Conservation (phyloP, 2,888 invertebrate species). For the Melieria omissa region DNA sequence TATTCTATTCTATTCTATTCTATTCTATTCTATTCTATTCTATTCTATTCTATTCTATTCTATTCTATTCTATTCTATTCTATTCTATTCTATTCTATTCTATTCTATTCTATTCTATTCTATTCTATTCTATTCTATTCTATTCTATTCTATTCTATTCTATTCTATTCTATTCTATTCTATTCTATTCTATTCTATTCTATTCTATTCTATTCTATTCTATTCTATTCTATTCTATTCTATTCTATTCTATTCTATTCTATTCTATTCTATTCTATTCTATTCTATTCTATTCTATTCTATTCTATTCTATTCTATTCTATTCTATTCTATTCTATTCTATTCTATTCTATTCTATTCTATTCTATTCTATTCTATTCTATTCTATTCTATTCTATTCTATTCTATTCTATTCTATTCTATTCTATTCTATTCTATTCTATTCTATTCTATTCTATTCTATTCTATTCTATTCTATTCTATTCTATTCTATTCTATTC, state of each 20-base stretch:
- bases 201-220: conserved; percentile 8
- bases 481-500: too few species aligned
- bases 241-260: neutral
- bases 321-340: too few species aligned
- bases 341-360: too few species aligned
- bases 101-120: neutral
- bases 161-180: too few species aligned
- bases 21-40: conserved; percentile 1
- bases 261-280: neutral
- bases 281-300: neutral
- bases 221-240: neutral
- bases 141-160: conserved; percentile 14
- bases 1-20: neutral
- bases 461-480: too few species aligned
- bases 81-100: conserved; percentile 15
- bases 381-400: too few species aligned
- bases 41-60: conserved; percentile 5
- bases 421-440: too few species aligned
- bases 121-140: conserved; percentile 4
- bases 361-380: too few species aligned
- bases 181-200: neutral
- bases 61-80: conserved; percentile 1
- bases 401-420: too few species aligned
- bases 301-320: neutral
- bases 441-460: too few species aligned